Conservation (phyloP, 2,888 invertebrate genomes). For the Melipona beecheii region DNA sequence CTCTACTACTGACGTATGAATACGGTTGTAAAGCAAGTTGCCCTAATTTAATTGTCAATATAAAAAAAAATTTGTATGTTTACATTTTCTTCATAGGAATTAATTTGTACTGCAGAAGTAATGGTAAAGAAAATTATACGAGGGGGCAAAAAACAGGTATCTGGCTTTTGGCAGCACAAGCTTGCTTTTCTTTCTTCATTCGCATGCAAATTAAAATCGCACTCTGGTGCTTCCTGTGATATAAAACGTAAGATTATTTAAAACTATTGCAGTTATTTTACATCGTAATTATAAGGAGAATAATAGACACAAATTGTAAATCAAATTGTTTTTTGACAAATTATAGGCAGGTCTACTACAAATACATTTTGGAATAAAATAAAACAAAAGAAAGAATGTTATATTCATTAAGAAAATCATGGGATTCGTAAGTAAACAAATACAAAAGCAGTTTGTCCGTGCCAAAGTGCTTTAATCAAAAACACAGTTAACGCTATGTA, state of each 20-base stretch:
- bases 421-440: conserved; percentile 40
- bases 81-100: conserved; percentile 68
- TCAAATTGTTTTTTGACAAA: conserved; percentile 47
- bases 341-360: conserved; percentile 21
- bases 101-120: conserved; percentile 62
- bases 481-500: conserved; percentile 41
- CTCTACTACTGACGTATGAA: conserved; percentile 76
- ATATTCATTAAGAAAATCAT: conserved; percentile 34
- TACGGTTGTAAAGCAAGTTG: conserved; percentile 72
- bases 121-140: conserved; percentile 35
- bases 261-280: conserved; percentile 56
- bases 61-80: conserved; percentile 76
- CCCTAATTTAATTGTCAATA: conserved; percentile 80
- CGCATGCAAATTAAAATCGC: conserved; percentile 61
- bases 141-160: conserved; percentile 61
- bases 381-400: conserved; percentile 11
- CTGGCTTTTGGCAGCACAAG: conserved; percentile 66
- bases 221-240: conserved; percentile 74
- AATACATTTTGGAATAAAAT: conserved; percentile 19
- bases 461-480: conserved; percentile 71
- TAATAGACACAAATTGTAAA: conserved; percentile 29
- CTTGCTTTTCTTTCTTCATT: conserved; percentile 56
- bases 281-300: conserved; percentile 41
- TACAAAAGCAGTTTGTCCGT: conserved; percentile 67
- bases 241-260: conserved; percentile 62